Base-by-base conservation (phyloP, 2,797 vertebrate genomes). In the Chromobotia macracanthus region DNA sequence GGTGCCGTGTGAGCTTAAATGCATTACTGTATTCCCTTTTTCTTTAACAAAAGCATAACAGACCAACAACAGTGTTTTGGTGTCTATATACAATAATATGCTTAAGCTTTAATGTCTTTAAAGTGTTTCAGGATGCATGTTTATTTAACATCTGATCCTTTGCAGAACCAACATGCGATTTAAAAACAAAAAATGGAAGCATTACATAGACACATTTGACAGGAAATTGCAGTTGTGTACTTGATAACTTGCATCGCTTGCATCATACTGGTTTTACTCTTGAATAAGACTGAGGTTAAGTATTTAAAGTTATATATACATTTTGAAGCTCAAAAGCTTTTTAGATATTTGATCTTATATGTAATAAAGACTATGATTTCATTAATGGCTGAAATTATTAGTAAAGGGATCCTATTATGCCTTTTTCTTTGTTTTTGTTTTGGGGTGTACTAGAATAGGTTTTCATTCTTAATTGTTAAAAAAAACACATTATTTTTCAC, bases 1-100 rank as follows among this genome's bases (percentile, higher is more conserved):
- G 89, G 87, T 89, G 80, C 84, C 82, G n/a, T 71, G 76, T 48
- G 58, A 50, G 87, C 84, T 81, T 88, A 76, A 89, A 80, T 84
- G 87, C 87, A 69, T 68, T 67, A 65, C 84, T 82, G 51, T 23
- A 38, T 56, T 58, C 41, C 85, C 28, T 18, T 31, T 68, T 72
- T 68, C 35, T 21, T 31, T 73, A 50, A 7, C 63, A 12, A 16
- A 61, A 50, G 28, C 38, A 74, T 44, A n/a, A 35, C 19, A 65
- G 16, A 69, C 53, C 23, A 56, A 12, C 31, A 31, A 31, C 16
- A 31, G n/a, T 41, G 8, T 51, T 3, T 8, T 2, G 12, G 9
- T 25, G 8, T 31, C 5, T 21, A 46, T 55, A 9, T 35, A 13
- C 44, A 77, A 28, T 51, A 50, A 51, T 31, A 60, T 60, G 31